Base-by-base conservation (phyloP, 2,113 vertebrate genomes). In the Craseonycteris thonglongyai region DNA sequence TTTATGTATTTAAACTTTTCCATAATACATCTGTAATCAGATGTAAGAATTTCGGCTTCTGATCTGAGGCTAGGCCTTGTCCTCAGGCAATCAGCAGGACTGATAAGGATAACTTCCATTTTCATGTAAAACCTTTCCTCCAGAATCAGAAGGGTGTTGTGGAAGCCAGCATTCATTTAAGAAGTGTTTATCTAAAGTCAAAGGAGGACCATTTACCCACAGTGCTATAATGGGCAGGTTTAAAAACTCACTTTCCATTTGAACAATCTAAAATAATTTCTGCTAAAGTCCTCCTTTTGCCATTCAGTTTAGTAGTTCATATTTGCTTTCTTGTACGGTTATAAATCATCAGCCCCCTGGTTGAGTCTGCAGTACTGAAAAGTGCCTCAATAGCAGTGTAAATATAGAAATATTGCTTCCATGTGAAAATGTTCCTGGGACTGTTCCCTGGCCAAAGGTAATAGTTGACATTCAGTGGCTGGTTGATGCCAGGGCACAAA, bases 301-400 rank as follows among this genome's bases (percentile, higher is more conserved):
- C 71, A 38, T 7, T 54, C 21, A 42, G 22, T 74, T 82, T 45
- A 68, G 13, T 40, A 28, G 66, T 21, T 35, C n/a, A 38, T 22
- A 33, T 71, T 42, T 71, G 38, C 42, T 71, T 6, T 76, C 8
- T 80, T 79, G 47, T n/a, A n/a, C 0, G 42, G n/a, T n/a, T 93
- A 85, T 47, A 86, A 85, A 56, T 86, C 49, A 90, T 58, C 58
- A 71, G 54, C 21, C 49, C 22, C 13, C 58, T 68, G 14, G 21
- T 51, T 85, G 42, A 66, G 45, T 87, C 38, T 93, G 83, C 93
- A 56, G 91, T 82, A 89, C 49, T 91, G 42, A 91, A 76, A 93
- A 93, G 30, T 86, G 21, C 24, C 49, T 68, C 74, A 79, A 16
- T 47, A 86, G 30, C 19, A 74, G 19, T 58, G 14, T 28, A 92